phyloP scores from a whole-genome alignment of 1,140 invertebrate genomes.

The Papilio helenus region DNA sequence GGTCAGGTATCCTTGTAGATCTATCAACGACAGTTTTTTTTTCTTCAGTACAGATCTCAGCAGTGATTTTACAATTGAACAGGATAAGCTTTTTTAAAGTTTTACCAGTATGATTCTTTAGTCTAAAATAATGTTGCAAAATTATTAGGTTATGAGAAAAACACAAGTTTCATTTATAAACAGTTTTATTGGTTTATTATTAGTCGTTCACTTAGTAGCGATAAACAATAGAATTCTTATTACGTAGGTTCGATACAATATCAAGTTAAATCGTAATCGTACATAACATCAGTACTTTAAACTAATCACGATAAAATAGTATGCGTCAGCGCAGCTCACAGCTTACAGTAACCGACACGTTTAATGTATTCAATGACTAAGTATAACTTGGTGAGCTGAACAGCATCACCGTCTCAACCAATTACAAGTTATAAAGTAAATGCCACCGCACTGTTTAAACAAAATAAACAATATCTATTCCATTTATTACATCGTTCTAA shows the following conservation, averaged over 20 bases:
- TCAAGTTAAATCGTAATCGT: constrained; percentile 39
- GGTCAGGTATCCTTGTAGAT: too few species aligned
- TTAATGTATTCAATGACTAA: constrained; percentile 46
- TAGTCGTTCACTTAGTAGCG: constrained; percentile 65
- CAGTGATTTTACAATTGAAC: too few species aligned
- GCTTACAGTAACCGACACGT: constrained; percentile 53
- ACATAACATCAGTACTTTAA: constrained; percentile 47
- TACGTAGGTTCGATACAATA: constrained; percentile 52
- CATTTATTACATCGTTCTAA: constrained; percentile 30
- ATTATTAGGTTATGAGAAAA: background rate
- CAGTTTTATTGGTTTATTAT: constrained; percentile 62
- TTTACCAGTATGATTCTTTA: too few species aligned
- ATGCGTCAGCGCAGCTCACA: constrained; percentile 48
- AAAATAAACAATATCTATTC: constrained; percentile 48
- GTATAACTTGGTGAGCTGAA: constrained; percentile 47
- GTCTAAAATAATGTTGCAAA: background rate
- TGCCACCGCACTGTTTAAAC: constrained; percentile 55
- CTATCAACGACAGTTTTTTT: too few species aligned
- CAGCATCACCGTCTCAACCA: constrained; percentile 50
- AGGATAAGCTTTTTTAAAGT: too few species aligned
- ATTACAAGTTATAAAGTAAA: constrained; percentile 60
- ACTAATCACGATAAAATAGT: constrained; percentile 32
- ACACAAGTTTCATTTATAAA: constrained; percentile 33
- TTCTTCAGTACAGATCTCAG: too few species aligned
- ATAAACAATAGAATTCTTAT: constrained; percentile 51